phyloP scores from a whole-genome alignment of 2,797 vertebrate species.

The Sebastes diploproa region DNA sequence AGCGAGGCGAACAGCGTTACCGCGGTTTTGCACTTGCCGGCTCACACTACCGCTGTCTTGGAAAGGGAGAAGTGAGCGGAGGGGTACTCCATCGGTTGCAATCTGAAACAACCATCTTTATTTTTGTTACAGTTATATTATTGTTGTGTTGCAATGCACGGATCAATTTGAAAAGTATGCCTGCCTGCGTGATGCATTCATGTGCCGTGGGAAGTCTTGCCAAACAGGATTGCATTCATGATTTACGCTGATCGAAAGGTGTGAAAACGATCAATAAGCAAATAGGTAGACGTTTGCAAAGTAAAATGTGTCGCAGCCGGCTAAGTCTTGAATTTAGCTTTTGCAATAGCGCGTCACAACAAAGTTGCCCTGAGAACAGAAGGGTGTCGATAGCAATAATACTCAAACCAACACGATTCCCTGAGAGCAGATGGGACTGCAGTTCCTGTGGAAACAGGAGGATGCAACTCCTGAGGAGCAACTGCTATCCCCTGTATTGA shows the following conservation, averaged over 20 bases:
- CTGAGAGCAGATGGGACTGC: conserved; percentile 37
- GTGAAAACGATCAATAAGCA: conserved; percentile 48
- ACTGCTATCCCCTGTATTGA: conserved; percentile 30
- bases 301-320: conserved; percentile 23
- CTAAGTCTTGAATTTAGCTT: conserved; percentile 26
- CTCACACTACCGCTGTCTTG: no score
- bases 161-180: conserved; percentile 39
- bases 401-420: conserved; percentile 33
- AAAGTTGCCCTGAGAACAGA: conserved; percentile 25
- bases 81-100: no score
- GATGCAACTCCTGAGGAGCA: conserved; percentile 15
- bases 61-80: no score
- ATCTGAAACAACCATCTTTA: conserved; percentile 3
- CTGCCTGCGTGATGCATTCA: conserved; percentile 32
- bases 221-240: conserved; percentile 39
- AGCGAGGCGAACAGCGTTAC: no score
- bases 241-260: conserved; percentile 47
- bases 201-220: conserved; percentile 26
- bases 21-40: no score
- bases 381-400: conserved; percentile 23
- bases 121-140: conserved; percentile 45
- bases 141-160: conserved; percentile 19
- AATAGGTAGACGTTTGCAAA: conserved; percentile 39
- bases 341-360: conserved; percentile 26
- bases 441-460: conserved; percentile 36